Evolutionary conservation across 2,888 invertebrate genomes (phyloP).

Genomic region (Mayetiola destructor): DNA sequence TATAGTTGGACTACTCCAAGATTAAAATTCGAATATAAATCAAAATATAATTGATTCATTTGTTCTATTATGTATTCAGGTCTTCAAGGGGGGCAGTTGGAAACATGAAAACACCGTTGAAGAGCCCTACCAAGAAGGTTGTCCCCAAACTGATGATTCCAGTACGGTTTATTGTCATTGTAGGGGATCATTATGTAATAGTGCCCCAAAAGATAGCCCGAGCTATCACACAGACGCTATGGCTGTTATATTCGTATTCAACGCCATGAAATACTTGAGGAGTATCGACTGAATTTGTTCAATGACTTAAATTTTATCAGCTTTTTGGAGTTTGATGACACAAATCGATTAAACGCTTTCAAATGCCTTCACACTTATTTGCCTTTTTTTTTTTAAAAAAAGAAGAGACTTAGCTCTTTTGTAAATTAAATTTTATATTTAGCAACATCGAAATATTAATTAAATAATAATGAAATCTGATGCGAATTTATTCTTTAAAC

Average conservation of each 20-base stretch:
- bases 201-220: conserved; percentile 35
- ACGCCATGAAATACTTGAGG: conserved; percentile 45
- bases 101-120: conserved; percentile 46
- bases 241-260: conserved; percentile 47
- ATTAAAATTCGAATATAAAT: too few relatives aligned
- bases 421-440: too few relatives aligned
- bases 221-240: conserved; percentile 43
- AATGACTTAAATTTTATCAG: conserved; percentile 63
- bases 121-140: conserved; percentile 59
- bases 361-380: too few relatives aligned
- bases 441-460: too few relatives aligned
- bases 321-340: too few relatives aligned
- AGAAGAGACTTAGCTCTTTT: too few relatives aligned
- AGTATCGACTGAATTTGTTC: conserved; percentile 34
- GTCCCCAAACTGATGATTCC: conserved; percentile 46
- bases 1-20: background rate
- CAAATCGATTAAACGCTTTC: too few relatives aligned
- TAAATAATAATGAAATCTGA: too few relatives aligned
- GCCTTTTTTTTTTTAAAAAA: too few relatives aligned
- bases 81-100: conserved; percentile 49
- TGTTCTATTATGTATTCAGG: conserved; percentile 36
- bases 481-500: too few relatives aligned
- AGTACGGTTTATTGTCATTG: conserved; percentile 54
- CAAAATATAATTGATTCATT: too few relatives aligned
- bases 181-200: conserved; percentile 56